Evolutionary conservation across 2,888 invertebrate genomes (phyloP), one percentile per base, ranked within the genome.

Genomic region (Agrilus biguttatus): DNA sequence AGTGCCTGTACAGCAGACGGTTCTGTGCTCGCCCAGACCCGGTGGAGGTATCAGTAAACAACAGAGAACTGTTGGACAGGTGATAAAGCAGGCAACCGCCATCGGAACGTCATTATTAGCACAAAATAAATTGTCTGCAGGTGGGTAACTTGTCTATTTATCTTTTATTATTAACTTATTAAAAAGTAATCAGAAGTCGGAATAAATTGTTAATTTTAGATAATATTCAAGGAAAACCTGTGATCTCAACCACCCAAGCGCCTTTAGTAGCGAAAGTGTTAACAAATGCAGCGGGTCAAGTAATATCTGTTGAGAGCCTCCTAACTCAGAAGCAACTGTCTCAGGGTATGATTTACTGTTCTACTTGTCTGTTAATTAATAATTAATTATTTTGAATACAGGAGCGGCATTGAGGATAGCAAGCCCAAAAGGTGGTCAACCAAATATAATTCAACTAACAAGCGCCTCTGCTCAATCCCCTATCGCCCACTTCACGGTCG

Each of bases 191-290:
- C 21, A 21, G 21, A 21, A 21, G 21, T 21, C 21, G 5, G 21
- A 21, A 21, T 21, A 21, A 21, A 21, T 34, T 36, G 28, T 35
- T 40, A 8, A 23, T 51, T 54, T 45, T 66, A 40, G 69, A 70
- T 39, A 68, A 14, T 65, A 66, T 47, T 49, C 65, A 36, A 55
- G 62, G n/a, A 58, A 67, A 69, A 67, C 23, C 66, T 63, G 47
- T 63, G 53, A 49, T 69, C 63, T 51, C 52, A 58, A 14, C 49
- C 60, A 8, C 60, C 57, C 55, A 74, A 70, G 56, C 61, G 32
- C 78, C 78, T 4, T 75, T 83, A 23, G 73, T 83, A 34, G 83
- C 83, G 0, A 83, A 83, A 61, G 74, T 85, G 14, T 65, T 85
- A 19, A 81, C 83, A 6, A 83, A 79, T 59, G 75, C 82, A 4